Percentiles rank a stretch among this genome's conserved stretches.
phyloP scores from a whole-genome alignment of 2,888 invertebrate species.

The Heliconius hortense region DNA sequence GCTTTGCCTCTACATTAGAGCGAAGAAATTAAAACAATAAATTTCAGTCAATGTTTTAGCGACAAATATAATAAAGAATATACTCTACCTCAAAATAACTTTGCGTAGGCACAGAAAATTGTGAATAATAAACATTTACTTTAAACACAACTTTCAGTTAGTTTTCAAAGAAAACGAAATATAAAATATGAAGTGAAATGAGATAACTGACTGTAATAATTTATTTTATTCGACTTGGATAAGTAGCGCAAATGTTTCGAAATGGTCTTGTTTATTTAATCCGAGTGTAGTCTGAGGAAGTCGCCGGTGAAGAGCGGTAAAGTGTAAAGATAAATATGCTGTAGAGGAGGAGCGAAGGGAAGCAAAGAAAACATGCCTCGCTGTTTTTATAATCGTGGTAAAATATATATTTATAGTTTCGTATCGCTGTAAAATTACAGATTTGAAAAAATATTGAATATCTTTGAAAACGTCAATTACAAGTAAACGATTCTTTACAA shows the following conservation, averaged over 20 bases:
- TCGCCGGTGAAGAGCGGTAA: conserved; percentile 27
- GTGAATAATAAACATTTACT: not conserved
- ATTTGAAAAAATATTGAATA: not conserved
- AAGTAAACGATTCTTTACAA: too few species aligned
- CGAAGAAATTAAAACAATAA: not conserved
- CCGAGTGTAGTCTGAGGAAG: conserved; percentile 25
- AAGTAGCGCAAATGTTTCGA: conserved; percentile 8
- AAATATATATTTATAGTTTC: not conserved
- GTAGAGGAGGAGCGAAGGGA: conserved; percentile 8
- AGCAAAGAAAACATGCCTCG: not conserved
- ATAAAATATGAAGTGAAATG: not conserved
- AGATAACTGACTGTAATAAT: conserved; percentile 3
- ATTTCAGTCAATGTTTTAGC: not conserved
- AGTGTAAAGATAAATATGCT: conserved; percentile 31
- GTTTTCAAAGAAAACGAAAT: not conserved
- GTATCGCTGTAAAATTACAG: not conserved
- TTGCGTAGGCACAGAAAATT: not conserved
- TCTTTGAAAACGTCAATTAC: not conserved
- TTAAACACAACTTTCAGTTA: not conserved
- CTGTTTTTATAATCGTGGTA: not conserved
- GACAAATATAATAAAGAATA: not conserved
- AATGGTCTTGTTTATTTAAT: conserved; percentile 26
- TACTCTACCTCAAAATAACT: not conserved
- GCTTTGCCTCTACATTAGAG: too few species aligned
- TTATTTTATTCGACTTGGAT: conserved; percentile 14